Percentiles rank a stretch among this genome's conserved stretches.
These are phyloP conservation scores for Zaprionus bogoriensis DNA, from an alignment of 2,888 invertebrate genomes.

Conservation along the genomic window DNA sequence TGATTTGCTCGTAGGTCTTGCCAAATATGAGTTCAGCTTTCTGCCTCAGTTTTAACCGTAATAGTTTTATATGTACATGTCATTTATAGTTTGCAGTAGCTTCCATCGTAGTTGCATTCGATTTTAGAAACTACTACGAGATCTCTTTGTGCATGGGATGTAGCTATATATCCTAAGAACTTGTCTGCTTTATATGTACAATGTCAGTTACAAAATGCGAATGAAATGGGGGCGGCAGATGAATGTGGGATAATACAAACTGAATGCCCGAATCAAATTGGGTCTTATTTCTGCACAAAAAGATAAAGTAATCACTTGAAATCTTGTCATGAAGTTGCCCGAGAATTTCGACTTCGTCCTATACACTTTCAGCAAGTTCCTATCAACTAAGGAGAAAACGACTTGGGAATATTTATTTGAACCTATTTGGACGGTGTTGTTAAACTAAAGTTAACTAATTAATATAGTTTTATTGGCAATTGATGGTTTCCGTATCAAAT, in stretches of 20 bases:
- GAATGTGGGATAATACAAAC: no score
- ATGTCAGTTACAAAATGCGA: no score
- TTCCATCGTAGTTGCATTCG: slow-evolving; percentile 36
- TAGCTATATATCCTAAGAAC: slow-evolving; percentile 23
- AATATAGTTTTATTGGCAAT: slow-evolving; percentile 59
- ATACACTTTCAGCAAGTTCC: no score
- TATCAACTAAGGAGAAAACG: no score
- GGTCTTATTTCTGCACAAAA: no score
- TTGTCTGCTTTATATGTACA: slow-evolving; percentile 47
- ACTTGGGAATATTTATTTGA: background rate
- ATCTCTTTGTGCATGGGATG: slow-evolving; percentile 57
- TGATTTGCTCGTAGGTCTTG: slow-evolving; percentile 10
- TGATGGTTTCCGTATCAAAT: slow-evolving; percentile 37
- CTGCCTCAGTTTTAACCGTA: slow-evolving; percentile 40
- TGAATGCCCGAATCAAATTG: no score
- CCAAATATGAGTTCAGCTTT: no score
- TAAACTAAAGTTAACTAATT: slow-evolving; percentile 34
- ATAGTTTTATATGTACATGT: slow-evolving; percentile 51
- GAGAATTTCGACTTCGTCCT: no score
- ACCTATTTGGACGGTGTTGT: slow-evolving; percentile 17
- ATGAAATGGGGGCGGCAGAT: no score
- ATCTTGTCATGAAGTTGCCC: no score
- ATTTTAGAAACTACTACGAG: slow-evolving; percentile 60
- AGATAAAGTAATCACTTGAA: no score
- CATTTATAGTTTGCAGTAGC: slow-evolving; percentile 33